Evolutionary conservation across 2,113 vertebrate species (phyloP).

Genomic region (Dicrurus megarhynchus): DNA sequence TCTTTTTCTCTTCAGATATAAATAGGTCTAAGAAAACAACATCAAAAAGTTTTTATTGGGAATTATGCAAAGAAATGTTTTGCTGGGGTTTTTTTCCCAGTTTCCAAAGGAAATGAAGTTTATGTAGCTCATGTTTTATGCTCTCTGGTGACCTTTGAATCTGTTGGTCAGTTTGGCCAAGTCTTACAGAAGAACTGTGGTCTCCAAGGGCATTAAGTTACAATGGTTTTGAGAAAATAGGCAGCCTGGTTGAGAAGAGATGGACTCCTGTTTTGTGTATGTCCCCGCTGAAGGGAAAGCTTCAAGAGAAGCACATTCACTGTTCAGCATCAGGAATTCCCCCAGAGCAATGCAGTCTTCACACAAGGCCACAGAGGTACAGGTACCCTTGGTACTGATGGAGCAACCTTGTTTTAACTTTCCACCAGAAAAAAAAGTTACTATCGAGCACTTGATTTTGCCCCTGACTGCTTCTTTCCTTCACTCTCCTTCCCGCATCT

Average conservation of each 20-base stretch:
- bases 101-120: constrained; percentile 51
- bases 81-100: not conserved
- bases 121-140: constrained; percentile 3
- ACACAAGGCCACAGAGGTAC: not conserved
- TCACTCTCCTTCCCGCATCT: not conserved
- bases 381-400: not conserved
- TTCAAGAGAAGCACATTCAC: not conserved
- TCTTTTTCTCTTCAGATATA: constrained; percentile 36
- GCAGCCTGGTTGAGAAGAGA: not conserved
- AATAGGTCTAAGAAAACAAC: constrained; percentile 37
- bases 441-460: not conserved
- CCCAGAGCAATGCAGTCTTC: not conserved
- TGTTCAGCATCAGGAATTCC: not conserved
- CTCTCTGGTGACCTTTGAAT: constrained; percentile 24
- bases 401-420: not conserved
- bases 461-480: not conserved
- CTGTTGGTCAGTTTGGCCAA: constrained; percentile 12
- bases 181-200: not conserved
- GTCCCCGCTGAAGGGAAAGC: not conserved
- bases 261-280: not conserved
- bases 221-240: not conserved
- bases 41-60: constrained; percentile 31
- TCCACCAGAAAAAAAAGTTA: not conserved
- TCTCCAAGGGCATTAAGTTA: not conserved
- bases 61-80: constrained; percentile 35